These are phyloP conservation scores for Ammodytes marinus DNA, from an alignment of 2,113 vertebrate genomes.

Conservation along the genomic window DNA sequence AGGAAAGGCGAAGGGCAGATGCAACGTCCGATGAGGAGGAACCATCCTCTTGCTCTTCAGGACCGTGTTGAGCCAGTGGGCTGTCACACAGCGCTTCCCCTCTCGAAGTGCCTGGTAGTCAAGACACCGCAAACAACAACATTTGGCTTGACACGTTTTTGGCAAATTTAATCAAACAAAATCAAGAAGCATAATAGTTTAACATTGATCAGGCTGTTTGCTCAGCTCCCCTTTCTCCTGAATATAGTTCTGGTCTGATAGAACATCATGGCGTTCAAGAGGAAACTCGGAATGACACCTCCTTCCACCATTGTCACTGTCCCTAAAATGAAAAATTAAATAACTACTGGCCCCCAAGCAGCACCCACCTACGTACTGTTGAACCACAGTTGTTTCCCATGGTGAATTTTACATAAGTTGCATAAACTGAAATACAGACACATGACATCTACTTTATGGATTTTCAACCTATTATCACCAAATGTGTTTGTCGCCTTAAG, in stretches of 20 bases:
- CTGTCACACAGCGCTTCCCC: constrained; percentile 94
- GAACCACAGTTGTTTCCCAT: no score
- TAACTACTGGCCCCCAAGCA: no score
- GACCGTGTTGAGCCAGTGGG: constrained; percentile 95
- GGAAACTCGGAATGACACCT: no score
- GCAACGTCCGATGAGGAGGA: constrained; percentile 93
- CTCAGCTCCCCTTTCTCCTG: not conserved
- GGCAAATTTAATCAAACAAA: not conserved
- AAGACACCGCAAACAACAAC: not conserved
- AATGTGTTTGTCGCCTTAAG: no score
- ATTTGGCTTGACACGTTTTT: not conserved
- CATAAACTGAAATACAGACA: no score
- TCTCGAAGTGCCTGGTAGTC: constrained; percentile 90
- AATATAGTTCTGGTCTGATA: not conserved
- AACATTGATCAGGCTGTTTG: not conserved
- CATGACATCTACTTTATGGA: no score
- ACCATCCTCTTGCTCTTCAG: constrained; percentile 95
- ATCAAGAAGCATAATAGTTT: not conserved
- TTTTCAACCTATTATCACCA: no score
- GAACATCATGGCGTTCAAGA: no score
- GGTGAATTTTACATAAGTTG: no score
- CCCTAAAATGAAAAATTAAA: no score
- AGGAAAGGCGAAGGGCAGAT: constrained; percentile 96
- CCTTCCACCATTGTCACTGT: no score
- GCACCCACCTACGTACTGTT: no score